Percentiles rank a stretch among this genome's conserved stretches.
These are phyloP conservation scores for Labeo rohita DNA, from an alignment of 2,113 vertebrate genomes.

Conservation along the genomic window DNA sequence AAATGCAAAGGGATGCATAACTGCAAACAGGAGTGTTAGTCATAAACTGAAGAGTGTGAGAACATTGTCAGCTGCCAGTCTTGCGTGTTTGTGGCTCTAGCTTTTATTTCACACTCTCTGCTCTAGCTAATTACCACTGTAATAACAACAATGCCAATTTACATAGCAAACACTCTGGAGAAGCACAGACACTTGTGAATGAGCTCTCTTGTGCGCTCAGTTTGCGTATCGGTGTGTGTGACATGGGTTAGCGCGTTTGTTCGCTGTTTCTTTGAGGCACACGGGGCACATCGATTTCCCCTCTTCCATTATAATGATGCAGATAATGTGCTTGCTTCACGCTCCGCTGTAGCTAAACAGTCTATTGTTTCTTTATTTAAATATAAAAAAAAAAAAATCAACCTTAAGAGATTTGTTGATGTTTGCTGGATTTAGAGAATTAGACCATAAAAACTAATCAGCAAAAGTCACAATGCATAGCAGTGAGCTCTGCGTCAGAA, in stretches of 20 bases:
- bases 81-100: slow-evolving; percentile 37
- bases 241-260: slow-evolving; percentile 32
- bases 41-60: slow-evolving; percentile 50
- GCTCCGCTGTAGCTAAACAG: slow-evolving; percentile 72
- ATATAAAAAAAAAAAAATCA: background rate
- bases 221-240: background rate
- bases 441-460: slow-evolving; percentile 16
- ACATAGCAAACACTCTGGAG: slow-evolving; percentile 63
- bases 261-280: slow-evolving; percentile 2
- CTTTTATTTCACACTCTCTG: slow-evolving; percentile 68
- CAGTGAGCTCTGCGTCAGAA: background rate
- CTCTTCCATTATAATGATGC: slow-evolving; percentile 68
- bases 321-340: slow-evolving; percentile 77
- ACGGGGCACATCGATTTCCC: slow-evolving; percentile 35
- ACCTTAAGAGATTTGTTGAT: slow-evolving; percentile 10
- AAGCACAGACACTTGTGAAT: slow-evolving; percentile 57
- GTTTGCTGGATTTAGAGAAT: slow-evolving; percentile 1
- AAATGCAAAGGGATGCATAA: background rate
- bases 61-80: slow-evolving; percentile 65
- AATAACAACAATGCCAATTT: slow-evolving; percentile 70
- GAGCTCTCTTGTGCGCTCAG: background rate
- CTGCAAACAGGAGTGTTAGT: background rate
- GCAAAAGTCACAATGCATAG: background rate
- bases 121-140: slow-evolving; percentile 73
- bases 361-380: slow-evolving; percentile 14